Conservation (phyloP, 2,888 invertebrate genomes). For the Cheilosia vulpina region DNA sequence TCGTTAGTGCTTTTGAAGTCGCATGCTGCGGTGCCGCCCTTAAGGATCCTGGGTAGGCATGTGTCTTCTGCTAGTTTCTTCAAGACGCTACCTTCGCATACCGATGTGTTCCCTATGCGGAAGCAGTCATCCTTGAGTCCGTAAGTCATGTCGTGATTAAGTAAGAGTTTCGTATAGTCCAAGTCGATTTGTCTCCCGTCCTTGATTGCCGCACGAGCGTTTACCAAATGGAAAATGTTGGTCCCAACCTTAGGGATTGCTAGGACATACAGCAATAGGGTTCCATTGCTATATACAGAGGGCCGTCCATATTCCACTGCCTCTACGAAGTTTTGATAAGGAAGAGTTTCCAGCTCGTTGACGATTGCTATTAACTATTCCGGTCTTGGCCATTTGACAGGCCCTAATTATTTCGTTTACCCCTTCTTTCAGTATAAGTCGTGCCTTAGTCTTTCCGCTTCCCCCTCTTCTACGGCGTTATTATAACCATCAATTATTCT, state of each 20-base stretch:
- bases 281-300: not conserved
- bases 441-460: not conserved
- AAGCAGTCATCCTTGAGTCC: too few relatives aligned
- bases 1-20: too few relatives aligned
- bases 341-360: not conserved
- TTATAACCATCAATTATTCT: too few relatives aligned
- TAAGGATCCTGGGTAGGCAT: not conserved
- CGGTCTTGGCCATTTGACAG: constrained; percentile 8
- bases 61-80: not conserved
- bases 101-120: too few relatives aligned
- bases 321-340: not conserved
- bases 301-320: not conserved
- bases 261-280: not conserved
- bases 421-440: constrained; percentile 5
- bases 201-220: not conserved
- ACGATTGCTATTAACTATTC: not conserved
- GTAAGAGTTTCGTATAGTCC: not conserved
- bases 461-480: not conserved
- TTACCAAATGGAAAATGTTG: too few relatives aligned
- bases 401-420: constrained; percentile 6
- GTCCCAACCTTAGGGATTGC: too few relatives aligned
- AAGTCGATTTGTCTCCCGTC: not conserved
- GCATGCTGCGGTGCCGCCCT: not conserved
- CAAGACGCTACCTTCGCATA: not conserved
- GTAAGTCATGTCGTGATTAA: too few relatives aligned